Conservation (phyloP, 2,797 vertebrate species). For the Remorina albescens region DNA sequence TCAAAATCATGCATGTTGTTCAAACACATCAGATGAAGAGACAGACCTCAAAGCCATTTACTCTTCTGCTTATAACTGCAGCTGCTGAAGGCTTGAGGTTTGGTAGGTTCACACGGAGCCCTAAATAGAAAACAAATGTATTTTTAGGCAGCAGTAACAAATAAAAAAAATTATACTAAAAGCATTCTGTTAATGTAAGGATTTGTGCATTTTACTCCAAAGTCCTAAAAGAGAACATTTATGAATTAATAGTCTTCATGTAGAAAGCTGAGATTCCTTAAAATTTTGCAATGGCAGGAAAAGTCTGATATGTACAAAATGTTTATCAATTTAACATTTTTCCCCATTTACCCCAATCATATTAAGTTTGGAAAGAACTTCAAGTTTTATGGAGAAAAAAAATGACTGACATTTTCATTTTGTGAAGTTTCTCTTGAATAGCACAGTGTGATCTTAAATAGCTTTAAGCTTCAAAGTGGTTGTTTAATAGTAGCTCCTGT, state of each 20-base stretch:
- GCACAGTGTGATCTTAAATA: neutral
- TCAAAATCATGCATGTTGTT: neutral
- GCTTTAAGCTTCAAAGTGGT: neutral
- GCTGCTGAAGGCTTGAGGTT: neutral
- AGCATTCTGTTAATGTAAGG: neutral
- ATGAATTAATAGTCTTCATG: too few relatives aligned
- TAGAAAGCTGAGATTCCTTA: neutral
- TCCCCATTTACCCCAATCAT: too few relatives aligned
- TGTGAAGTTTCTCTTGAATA: neutral
- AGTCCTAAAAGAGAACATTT: too few relatives aligned
- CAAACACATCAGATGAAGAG: neutral
- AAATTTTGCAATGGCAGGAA: neutral
- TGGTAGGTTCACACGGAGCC: constrained; percentile 2
- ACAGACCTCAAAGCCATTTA: neutral
- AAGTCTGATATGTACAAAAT: neutral
- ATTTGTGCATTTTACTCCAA: neutral
- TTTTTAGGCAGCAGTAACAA: neutral
- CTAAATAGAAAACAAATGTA: neutral
- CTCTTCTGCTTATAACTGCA: neutral
- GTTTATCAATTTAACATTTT: too few relatives aligned
- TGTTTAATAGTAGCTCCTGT: neutral
- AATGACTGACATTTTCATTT: neutral
- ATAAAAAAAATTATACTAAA: neutral
- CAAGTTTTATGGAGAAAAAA: neutral
- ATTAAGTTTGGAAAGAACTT: too few relatives aligned